These are phyloP conservation scores for Notiomystis cincta DNA, from an alignment of 2,113 vertebrate genomes.

Conservation along the genomic window DNA sequence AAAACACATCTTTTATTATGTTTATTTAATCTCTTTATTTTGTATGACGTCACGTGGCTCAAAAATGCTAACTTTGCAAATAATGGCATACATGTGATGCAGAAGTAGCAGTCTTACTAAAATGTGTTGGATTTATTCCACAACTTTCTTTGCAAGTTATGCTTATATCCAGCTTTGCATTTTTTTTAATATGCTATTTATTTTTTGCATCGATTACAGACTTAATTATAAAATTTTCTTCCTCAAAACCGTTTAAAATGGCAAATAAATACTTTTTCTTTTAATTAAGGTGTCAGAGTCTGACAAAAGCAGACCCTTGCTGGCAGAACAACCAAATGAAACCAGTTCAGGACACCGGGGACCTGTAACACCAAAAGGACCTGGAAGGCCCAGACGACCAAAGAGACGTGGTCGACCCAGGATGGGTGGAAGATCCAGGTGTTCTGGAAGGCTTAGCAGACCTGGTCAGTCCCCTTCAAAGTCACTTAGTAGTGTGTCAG, in stretches of 20 bases:
- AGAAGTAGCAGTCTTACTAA: not conserved
- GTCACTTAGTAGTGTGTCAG: conserved; percentile 40
- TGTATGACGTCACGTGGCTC: not conserved
- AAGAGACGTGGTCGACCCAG: conserved; percentile 55
- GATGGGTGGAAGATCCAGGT: conserved; percentile 34
- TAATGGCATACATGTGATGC: not conserved
- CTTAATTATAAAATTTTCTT: not conserved
- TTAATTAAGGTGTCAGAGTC: conserved; percentile 23
- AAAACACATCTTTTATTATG: not conserved
- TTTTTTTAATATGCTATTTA: not conserved
- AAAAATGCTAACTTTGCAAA: not conserved
- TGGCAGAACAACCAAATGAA: conserved; percentile 24
- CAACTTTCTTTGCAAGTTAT: not conserved
- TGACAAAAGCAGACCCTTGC: not conserved
- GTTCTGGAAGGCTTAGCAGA: conserved; percentile 62
- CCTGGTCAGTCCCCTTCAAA: conserved; percentile 65
- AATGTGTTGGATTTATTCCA: not conserved
- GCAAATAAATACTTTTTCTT: not conserved
- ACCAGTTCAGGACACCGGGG: not conserved
- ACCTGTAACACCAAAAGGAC: conserved; percentile 62
- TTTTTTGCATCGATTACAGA: not conserved
- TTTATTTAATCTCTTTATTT: not conserved
- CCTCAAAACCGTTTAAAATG: not conserved
- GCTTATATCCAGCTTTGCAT: not conserved
- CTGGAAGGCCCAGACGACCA: conserved; percentile 62